A percentile compares a stretch with the other conserved stretches of the same genome.
phyloP scores from a whole-genome alignment of 1,140 invertebrate species.

The Vanessa tameamea region DNA sequence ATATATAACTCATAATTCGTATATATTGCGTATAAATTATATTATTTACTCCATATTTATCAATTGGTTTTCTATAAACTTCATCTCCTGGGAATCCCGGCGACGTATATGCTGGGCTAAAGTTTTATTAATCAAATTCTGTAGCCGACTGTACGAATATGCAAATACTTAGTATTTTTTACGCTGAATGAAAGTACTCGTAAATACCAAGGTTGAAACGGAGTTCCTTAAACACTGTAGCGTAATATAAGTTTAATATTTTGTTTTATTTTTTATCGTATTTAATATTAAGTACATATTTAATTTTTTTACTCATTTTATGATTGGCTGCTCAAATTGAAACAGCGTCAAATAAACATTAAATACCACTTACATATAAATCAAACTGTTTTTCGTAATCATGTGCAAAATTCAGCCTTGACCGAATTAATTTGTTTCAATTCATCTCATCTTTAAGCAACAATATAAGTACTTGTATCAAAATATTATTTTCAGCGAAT shows the following conservation, averaged over 20 bases:
- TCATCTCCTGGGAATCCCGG: too few species aligned
- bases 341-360: background rate
- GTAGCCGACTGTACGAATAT: conserved; percentile 2
- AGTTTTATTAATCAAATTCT: background rate
- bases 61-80: too few species aligned
- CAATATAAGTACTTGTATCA: background rate
- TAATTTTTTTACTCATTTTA: too few species aligned
- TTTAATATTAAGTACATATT: too few species aligned
- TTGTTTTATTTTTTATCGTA: background rate
- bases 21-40: too few species aligned
- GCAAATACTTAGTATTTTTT: conserved; percentile 31
- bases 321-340: too few species aligned
- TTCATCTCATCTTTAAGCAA: conserved; percentile 27
- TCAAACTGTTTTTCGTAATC: conserved; percentile 30
- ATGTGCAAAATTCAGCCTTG: conserved; percentile 28
- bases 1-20: too few species aligned
- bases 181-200: conserved; percentile 24
- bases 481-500: too few species aligned
- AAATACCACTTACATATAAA: conserved; percentile 9
- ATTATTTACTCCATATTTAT: too few species aligned
- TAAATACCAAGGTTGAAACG: conserved; percentile 27
- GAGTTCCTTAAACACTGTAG: conserved; percentile 24
- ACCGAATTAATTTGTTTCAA: conserved; percentile 26
- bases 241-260: background rate
- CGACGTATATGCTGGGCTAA: too few species aligned